These are phyloP conservation scores for Megaceryle maxima DNA, from an alignment of 2,113 vertebrate genomes.

Conservation along the genomic window DNA sequence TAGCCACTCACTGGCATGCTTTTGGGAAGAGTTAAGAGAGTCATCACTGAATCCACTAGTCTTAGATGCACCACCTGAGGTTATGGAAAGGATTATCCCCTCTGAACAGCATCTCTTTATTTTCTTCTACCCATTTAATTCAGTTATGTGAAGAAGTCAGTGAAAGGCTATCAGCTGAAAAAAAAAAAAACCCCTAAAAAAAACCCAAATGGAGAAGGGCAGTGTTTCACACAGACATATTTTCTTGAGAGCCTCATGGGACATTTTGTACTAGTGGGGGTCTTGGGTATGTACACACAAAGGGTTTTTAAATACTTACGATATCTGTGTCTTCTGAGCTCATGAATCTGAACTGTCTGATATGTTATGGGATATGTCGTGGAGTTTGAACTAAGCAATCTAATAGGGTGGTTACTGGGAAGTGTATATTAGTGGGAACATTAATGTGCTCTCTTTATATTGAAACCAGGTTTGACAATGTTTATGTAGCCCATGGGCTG, in stretches of 20 bases:
- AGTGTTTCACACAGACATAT: background rate
- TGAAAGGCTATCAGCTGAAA: background rate
- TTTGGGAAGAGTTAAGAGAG: background rate
- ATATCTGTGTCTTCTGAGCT: background rate
- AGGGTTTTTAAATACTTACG: background rate
- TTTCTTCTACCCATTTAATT: background rate
- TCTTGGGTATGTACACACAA: background rate
- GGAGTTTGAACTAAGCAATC: slow-evolving; percentile 31
- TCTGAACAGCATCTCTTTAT: background rate
- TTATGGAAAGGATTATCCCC: background rate
- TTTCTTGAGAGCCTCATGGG: background rate
- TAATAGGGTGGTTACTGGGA: slow-evolving; percentile 32
- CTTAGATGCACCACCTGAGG: background rate
- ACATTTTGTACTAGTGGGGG: background rate
- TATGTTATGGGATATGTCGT: background rate
- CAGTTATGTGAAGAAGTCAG: background rate
- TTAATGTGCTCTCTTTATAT: slow-evolving; percentile 36
- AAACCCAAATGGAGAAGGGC: background rate
- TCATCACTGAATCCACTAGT: background rate
- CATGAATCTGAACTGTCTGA: background rate
- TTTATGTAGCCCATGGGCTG: slow-evolving; percentile 57
- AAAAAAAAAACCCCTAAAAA: background rate
- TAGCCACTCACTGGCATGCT: background rate
- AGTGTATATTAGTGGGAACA: slow-evolving; percentile 29
- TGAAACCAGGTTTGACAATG: slow-evolving; percentile 67